A percentile compares a stretch with the other conserved stretches of the same genome.
Conservation (phyloP, 2,888 invertebrate species). For the Quadriops clusia region DNA sequence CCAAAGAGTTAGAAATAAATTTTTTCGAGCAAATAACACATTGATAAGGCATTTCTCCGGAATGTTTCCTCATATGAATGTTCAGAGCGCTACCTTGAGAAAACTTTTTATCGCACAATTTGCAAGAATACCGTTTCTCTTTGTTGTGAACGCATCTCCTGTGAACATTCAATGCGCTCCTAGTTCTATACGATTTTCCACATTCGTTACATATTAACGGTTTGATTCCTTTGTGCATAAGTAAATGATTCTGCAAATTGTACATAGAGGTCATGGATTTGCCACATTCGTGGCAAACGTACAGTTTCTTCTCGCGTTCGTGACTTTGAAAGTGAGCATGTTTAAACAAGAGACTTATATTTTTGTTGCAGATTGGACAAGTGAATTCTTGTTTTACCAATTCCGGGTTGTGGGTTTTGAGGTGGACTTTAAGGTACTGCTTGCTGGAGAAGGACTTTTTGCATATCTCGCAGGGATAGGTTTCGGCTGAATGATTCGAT, state of each 20-base stretch:
- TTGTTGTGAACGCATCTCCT: constrained; percentile 58
- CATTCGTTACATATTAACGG: constrained; percentile 54
- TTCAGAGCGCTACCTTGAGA: too few species aligned
- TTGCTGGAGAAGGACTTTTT: constrained; percentile 30
- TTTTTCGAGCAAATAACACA: constrained; percentile 36
- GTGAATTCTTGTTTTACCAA: constrained; percentile 12
- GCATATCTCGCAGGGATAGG: constrained; percentile 21
- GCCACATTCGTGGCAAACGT: constrained; percentile 15
- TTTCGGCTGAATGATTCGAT: too few species aligned
- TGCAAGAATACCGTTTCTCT: constrained; percentile 42
- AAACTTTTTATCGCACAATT: constrained; percentile 21
- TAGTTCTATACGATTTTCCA: constrained; percentile 40
- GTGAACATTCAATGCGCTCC: constrained; percentile 10
- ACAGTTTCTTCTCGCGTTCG: too few species aligned
- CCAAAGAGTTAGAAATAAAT: neutral
- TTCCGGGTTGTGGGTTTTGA: constrained; percentile 16
- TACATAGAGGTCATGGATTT: constrained; percentile 43
- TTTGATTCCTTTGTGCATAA: constrained; percentile 57
- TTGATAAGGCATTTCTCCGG: constrained; percentile 36
- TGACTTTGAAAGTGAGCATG: too few species aligned
- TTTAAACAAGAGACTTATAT: too few species aligned
- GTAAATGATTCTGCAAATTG: constrained; percentile 60
- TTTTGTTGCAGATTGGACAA: constrained; percentile 16
- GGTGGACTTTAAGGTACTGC: constrained; percentile 43
- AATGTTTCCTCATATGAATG: constrained; percentile 27